phyloP scores from a whole-genome alignment of 2,797 vertebrate genomes.

The Silurus aristotelis region DNA sequence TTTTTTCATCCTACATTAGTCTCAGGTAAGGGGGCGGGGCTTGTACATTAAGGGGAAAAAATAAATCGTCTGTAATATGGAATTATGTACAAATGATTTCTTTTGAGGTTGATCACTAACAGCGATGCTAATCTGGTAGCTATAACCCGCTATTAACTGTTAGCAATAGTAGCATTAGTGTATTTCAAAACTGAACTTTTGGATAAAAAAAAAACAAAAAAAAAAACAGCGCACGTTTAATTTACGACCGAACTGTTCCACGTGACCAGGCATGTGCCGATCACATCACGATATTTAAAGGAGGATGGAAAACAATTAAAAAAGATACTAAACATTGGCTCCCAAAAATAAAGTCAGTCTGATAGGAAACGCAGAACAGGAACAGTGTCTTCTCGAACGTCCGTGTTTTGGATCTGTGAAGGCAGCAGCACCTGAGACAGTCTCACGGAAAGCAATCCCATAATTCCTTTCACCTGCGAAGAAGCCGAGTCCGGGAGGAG shows the following conservation, averaged over 20 bases:
- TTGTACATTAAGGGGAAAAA: background rate
- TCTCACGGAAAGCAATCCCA: constrained; percentile 9
- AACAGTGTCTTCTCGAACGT: constrained; percentile 16
- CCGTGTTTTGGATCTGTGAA: constrained; percentile 9
- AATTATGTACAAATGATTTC: background rate
- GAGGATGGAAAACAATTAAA: background rate
- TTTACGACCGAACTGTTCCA: constrained; percentile 15
- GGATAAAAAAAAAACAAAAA: background rate
- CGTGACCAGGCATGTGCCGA: constrained; percentile 19
- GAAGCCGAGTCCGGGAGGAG: background rate
- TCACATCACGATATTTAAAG: background rate
- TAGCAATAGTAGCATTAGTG: constrained; percentile 13
- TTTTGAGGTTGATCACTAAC: background rate
- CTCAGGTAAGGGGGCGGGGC: background rate
- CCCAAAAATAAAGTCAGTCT: constrained; percentile 12
- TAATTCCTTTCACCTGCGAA: constrained; percentile 10
- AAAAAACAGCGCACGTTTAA: background rate
- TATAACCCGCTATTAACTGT: background rate
- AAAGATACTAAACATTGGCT: background rate
- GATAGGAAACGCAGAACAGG: background rate
- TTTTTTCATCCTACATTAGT: background rate
- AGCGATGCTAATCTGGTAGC: constrained; percentile 23
- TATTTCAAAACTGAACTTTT: background rate
- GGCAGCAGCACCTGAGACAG: background rate
- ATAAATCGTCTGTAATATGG: background rate